phyloP scores from a whole-genome alignment of 64 coral and sea anemone genomes.

The Anthopleura sola region DNA sequence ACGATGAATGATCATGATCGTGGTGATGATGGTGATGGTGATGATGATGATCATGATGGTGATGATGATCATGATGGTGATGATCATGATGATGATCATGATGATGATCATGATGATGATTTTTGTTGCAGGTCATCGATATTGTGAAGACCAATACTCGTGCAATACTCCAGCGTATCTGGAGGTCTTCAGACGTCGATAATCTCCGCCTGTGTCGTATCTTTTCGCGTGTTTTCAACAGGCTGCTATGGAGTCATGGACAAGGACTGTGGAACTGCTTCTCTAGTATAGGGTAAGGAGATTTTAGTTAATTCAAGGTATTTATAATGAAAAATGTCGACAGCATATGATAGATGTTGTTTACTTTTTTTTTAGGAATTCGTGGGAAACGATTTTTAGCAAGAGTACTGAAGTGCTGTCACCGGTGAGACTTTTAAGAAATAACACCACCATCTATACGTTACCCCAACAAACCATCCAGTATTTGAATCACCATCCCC shows the following conservation, averaged over 20 bases:
- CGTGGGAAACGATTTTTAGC: conserved; percentile 98
- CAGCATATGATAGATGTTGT: no score
- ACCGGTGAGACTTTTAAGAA: conserved; percentile 45
- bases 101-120: no score
- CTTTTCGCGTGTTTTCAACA: conserved; percentile 87
- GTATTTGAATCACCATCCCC: no score
- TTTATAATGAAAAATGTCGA: background rate
- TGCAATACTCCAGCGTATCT: conserved; percentile 85
- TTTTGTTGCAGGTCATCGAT: conserved; percentile 64
- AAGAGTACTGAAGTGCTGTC: conserved; percentile 90
- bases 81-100: no score
- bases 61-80: no score
- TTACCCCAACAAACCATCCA: no score
- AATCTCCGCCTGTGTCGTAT: conserved; percentile 83
- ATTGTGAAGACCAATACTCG: conserved; percentile 83
- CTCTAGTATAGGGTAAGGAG: conserved; percentile 70
- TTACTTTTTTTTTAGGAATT: conserved; percentile 46
- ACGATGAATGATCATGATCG: no score
- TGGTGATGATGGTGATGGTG: no score
- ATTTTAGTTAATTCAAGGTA: background rate
- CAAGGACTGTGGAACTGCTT: conserved; percentile 98
- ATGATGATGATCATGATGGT: no score
- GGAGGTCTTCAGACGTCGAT: conserved; percentile 86
- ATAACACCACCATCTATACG: no score
- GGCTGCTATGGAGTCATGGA: conserved; percentile 94